Percentiles rank a stretch among this genome's conserved stretches.
Conservation (phyloP, 1,140 invertebrate genomes). For the Phocides pigmalion region DNA sequence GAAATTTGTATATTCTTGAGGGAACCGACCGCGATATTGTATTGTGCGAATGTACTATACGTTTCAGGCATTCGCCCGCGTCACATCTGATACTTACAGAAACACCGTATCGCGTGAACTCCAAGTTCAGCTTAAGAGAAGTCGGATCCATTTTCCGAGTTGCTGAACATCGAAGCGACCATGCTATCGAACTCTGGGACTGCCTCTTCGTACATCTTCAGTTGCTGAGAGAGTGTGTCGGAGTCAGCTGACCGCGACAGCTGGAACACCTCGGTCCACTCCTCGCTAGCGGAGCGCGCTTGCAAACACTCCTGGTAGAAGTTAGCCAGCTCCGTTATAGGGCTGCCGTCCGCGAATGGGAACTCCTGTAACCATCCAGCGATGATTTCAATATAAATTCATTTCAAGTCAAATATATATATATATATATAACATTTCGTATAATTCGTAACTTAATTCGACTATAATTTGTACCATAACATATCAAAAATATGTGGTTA, state of each 20-base stretch:
- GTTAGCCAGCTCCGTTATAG: slow-evolving; percentile 68
- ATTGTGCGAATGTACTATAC: no score
- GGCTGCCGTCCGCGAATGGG: slow-evolving; percentile 74
- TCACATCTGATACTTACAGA: slow-evolving; percentile 1
- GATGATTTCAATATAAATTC: neutral
- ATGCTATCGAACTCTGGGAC: slow-evolving; percentile 74
- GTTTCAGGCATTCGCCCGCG: no score
- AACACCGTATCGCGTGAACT: neutral
- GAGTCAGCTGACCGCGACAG: slow-evolving; percentile 46
- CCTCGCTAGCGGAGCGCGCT: slow-evolving; percentile 58
- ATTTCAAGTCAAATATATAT: no score
- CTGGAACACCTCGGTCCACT: slow-evolving; percentile 50
- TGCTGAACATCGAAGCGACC: slow-evolving; percentile 71
- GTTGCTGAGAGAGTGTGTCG: slow-evolving; percentile 56
- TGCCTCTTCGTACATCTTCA: slow-evolving; percentile 67
- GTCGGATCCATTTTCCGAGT: slow-evolving; percentile 49
- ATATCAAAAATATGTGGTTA: no score
- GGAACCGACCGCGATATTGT: no score
- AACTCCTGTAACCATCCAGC: slow-evolving; percentile 60
- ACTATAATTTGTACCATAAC: no score
- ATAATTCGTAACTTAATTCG: no score
- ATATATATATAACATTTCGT: no score
- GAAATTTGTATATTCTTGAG: no score
- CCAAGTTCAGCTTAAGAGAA: neutral
- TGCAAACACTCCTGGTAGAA: slow-evolving; percentile 75